Evolutionary conservation across 2,113 vertebrate species (phyloP).

Genomic region (Hemiscyllium ocellatum): DNA sequence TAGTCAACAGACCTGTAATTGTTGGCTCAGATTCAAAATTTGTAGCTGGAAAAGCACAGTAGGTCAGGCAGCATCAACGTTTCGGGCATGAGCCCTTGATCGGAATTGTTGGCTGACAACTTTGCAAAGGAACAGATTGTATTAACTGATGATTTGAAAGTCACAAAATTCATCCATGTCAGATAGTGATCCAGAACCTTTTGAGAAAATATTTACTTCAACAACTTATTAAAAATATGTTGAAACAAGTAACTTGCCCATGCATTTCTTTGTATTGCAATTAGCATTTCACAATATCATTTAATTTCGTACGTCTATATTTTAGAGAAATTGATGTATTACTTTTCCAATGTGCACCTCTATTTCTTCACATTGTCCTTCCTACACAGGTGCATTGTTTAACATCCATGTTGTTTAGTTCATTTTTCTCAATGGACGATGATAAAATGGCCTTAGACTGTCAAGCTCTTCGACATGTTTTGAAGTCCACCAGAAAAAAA

Average conservation of each 20-base stretch:
- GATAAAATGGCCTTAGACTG: too few relatives aligned
- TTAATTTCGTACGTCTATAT: background rate
- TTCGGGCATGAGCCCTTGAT: too few relatives aligned
- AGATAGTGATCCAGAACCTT: background rate
- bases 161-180: background rate
- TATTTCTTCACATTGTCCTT: background rate
- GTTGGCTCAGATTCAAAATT: background rate
- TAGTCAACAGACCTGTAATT: background rate
- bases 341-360: background rate
- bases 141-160: background rate
- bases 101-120: background rate
- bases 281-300: background rate
- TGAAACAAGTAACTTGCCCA: background rate
- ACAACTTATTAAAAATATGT: background rate
- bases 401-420: background rate
- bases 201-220: background rate
- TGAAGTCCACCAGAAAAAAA: background rate
- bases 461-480: background rate
- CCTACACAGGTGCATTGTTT: too few relatives aligned
- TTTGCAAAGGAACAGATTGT: background rate
- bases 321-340: background rate
- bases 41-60: too few relatives aligned
- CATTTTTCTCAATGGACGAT: background rate
- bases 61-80: too few relatives aligned
- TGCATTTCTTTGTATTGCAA: background rate